Percentiles rank a stretch among this genome's conserved stretches.
Evolutionary conservation across 1,140 invertebrate genomes (phyloP).

Genomic region (Drosophila kikkawai): DNA sequence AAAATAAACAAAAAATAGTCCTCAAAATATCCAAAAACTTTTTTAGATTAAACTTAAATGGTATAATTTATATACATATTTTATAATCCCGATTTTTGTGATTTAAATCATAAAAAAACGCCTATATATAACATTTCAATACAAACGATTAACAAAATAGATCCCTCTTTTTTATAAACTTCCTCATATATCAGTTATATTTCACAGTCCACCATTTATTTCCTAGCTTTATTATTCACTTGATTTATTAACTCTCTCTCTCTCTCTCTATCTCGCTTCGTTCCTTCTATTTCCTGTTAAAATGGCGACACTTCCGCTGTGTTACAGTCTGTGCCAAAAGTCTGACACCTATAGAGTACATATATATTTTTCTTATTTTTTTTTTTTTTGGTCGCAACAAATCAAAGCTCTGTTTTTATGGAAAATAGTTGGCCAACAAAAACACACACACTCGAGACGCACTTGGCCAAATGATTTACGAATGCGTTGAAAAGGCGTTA

Average conservation of each 20-base stretch:
- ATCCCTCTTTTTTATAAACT: not conserved
- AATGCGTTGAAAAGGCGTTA: conserved; percentile 68
- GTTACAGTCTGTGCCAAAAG: conserved; percentile 15
- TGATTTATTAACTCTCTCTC: conserved; percentile 55
- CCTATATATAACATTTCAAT: too few species aligned
- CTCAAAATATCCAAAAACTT: not conserved
- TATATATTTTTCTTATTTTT: not conserved
- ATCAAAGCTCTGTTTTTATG: conserved; percentile 66
- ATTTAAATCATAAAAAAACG: not conserved
- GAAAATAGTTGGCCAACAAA: conserved; percentile 66
- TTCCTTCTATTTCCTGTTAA: conserved; percentile 24
- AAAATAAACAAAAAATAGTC: not conserved
- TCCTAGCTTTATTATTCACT: conserved; percentile 32
- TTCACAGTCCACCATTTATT: not conserved
- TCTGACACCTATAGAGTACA: conserved; percentile 10
- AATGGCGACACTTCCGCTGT: conserved; percentile 68
- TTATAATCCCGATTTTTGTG: not conserved
- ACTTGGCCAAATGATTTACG: conserved; percentile 76
- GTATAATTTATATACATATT: not conserved
- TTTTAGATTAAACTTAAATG: too few species aligned
- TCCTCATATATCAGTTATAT: conserved; percentile 7
- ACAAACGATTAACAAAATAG: not conserved
- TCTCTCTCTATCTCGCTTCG: too few species aligned
- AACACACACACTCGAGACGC: conserved; percentile 27
- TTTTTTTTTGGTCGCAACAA: conserved; percentile 28